Evolutionary conservation across 2,113 vertebrate genomes (phyloP).

Genomic region (Mormyrus lacerda): DNA sequence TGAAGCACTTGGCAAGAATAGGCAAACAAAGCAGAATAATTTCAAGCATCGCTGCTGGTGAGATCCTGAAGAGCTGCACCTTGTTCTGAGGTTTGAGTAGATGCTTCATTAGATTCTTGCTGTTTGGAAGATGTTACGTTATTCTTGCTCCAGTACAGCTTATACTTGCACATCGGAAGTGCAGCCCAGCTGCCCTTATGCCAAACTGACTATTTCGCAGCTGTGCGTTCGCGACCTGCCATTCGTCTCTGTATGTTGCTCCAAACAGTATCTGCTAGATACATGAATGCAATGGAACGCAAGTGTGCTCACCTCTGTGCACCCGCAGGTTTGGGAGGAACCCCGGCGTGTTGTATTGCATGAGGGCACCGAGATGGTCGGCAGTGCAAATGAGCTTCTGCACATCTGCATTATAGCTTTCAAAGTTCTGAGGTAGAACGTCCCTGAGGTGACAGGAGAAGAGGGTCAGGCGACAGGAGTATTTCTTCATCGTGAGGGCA

Average conservation of each 20-base stretch:
- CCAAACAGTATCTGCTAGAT: neutral
- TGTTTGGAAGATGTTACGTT: neutral
- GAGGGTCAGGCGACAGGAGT: neutral
- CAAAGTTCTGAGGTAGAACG: constrained; percentile 87
- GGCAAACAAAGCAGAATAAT: neutral
- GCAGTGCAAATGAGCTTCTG: constrained; percentile 88
- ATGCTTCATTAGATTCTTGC: neutral
- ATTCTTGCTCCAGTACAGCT: neutral
- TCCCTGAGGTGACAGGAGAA: constrained; percentile 57
- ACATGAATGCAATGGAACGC: neutral
- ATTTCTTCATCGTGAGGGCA: neutral
- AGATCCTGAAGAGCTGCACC: neutral
- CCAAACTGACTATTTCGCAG: neutral
- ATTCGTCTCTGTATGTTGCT: neutral
- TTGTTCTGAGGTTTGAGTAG: neutral
- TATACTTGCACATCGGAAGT: neutral
- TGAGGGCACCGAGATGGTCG: constrained; percentile 86
- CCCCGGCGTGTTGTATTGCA: constrained; percentile 95
- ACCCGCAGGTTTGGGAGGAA: constrained; percentile 90
- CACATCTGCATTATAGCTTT: constrained; percentile 79
- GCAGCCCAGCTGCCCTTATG: neutral
- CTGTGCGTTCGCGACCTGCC: neutral
- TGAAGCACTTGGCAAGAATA: neutral
- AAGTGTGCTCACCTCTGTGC: constrained; percentile 78
- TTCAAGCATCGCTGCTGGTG: neutral